Base-by-base conservation (phyloP, 2,113 vertebrate species). In the Cebidichthys violaceus region DNA sequence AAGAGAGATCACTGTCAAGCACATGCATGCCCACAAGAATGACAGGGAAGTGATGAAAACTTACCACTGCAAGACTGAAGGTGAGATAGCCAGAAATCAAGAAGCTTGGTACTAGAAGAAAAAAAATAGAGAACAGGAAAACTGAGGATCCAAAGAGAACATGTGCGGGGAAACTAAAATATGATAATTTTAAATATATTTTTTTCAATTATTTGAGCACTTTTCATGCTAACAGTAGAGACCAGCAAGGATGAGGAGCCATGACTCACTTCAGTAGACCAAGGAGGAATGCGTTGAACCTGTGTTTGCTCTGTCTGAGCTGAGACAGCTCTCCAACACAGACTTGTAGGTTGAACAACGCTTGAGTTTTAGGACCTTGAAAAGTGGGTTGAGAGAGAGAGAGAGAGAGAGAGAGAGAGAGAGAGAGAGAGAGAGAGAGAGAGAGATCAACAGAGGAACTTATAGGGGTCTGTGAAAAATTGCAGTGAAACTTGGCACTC, bases 201-300 rank as follows among this genome's bases (percentile, higher is more conserved):
- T 39, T 65, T 33, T 8, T n/a, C 2, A 35, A 4, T 52, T 14
- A 54, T 54, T 27, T 24, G n/a, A 45, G 14, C 5, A 13, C 37
- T 29, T 22, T 50, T 47, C 10, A 41, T 62, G 18, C 20, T 3
- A 55, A 6, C 1, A 9, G 20, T 47, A 6, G n/a, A 50, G 29
- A 27, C 33, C 24, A 71, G 18, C 39, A 11, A 62, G 71, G 27
- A 71, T 71, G 9, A 75, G 1, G 24, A 85, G 27, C 14, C 29
- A 75, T 43, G 39, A 91, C 97, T 96, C 92, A 99, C 98, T 99
- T 99, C 77, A 99, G 89, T 37, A 99, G 96, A 74, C 98, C 97
- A 0, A 99, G 93, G 80, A 99, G 94, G 54, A 99, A 99, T 52
- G 97, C 96, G 0, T 99, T 97, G 90, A 99, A 99, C 69, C 96